Evolutionary conservation across 1,140 invertebrate genomes (phyloP), one percentile per base, ranked within the genome.

Genomic region (Drosophila chauvacae): DNA sequence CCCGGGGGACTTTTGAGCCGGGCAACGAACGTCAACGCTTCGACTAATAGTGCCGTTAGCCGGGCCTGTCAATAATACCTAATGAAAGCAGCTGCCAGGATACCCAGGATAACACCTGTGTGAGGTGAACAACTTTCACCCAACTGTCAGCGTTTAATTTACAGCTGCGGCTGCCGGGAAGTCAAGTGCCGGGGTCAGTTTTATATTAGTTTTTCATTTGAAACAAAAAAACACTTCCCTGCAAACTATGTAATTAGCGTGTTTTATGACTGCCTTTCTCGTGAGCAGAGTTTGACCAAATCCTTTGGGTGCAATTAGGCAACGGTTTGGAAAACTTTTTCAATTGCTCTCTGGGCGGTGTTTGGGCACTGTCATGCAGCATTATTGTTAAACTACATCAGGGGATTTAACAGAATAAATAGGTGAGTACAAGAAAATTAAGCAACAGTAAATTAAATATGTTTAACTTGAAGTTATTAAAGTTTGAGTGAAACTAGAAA

Each of bases 111-210:
- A 59, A 50, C 73, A 77, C 79, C 72, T 66, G 53, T 72, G 58
- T 60, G 63, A 37, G 80, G 48, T 30, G 44, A 23, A 30, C 64
- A 65, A 69, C 66, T 83, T 82, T 88, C 69, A 57, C 70, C 75
- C 74, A 87, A 88, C 82, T 88, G 83, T 83, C 83, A 83, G 63
- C 66, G 70, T 83, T 87, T 88, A 90, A 88, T 88, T 90, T 88
- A 90, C 80, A 88, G 84, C 68, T 87, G 84, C 72, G 84, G 80
- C 48, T 68, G 69, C 60, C 16, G 42, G 33, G 42, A 62, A 80
- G 84, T 88, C 84, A 87, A 87, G 80, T 83, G 80, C 57, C 63
- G 59, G 71, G 72, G 68, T 84, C 84, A 88, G 73, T 88, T 88
- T 78, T 88, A 88, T 73, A 88, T 88, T 88, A 88, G 84, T 87